Evolutionary conservation across 2,888 invertebrate species (phyloP).

Genomic region (Desoria tigrina): DNA sequence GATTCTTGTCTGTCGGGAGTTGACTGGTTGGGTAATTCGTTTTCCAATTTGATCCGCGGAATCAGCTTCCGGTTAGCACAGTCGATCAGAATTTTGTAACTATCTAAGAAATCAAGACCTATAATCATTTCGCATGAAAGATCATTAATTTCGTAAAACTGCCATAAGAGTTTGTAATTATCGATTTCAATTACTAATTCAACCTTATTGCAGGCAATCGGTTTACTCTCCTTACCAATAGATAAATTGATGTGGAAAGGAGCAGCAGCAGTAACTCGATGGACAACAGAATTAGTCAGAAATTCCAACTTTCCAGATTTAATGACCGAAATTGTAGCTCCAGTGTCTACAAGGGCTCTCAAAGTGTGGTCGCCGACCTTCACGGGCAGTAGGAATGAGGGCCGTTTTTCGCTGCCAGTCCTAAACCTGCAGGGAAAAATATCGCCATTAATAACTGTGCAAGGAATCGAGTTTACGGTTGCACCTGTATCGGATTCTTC

Average conservation of each 20-base stretch:
- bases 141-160: neutral
- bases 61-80: too few species aligned
- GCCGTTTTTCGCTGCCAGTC: neutral
- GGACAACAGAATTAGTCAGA: neutral
- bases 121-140: neutral
- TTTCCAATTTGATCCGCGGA: too few species aligned
- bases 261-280: neutral
- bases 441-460: neutral
- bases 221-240: neutral
- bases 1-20: too few species aligned
- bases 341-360: neutral
- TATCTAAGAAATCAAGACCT: neutral
- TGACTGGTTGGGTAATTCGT: too few species aligned
- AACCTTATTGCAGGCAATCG: neutral
- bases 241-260: neutral
- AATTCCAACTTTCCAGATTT: neutral
- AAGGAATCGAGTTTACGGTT: neutral
- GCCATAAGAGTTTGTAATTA: neutral
- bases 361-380: neutral
- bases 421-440: neutral
- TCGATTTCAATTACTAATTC: neutral
- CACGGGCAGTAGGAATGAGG: neutral
- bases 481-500: too few species aligned
- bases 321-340: slow-evolving; percentile 7
- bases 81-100: too few species aligned